Percentiles rank a stretch among this genome's conserved stretches.
These are phyloP conservation scores for Pimephales promelas DNA, from an alignment of 2,113 vertebrate species.

Conservation along the genomic window DNA sequence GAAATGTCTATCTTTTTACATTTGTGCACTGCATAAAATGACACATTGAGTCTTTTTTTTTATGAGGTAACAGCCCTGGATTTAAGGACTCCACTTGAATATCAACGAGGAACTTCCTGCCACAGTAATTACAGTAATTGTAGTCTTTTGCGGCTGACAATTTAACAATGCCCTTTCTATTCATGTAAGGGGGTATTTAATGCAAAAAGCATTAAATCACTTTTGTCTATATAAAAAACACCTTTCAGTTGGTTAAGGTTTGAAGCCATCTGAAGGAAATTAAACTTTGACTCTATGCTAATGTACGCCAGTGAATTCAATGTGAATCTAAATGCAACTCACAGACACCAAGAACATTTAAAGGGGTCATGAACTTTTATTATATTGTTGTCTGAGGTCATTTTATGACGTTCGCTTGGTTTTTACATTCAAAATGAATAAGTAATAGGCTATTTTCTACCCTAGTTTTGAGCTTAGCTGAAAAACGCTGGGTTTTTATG, in stretches of 20 bases:
- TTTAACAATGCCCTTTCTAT: conserved; percentile 25
- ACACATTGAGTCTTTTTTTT: background rate
- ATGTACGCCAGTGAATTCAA: background rate
- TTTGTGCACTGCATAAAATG: background rate
- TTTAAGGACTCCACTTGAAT: background rate
- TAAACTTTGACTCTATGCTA: background rate
- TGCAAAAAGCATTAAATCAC: background rate
- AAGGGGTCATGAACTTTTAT: too few species aligned
- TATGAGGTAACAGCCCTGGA: background rate
- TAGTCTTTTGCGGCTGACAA: conserved; percentile 10
- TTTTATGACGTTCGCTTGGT: too few species aligned
- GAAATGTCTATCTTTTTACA: background rate
- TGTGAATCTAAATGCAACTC: background rate
- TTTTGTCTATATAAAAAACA: conserved; percentile 2
- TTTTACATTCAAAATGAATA: too few species aligned
- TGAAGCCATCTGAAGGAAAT: background rate
- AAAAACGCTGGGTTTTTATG: too few species aligned
- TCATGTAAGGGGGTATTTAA: background rate
- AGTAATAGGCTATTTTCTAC: too few species aligned
- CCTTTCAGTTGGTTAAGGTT: too few species aligned
- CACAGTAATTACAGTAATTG: conserved; percentile 34
- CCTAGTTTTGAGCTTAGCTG: too few species aligned
- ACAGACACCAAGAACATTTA: background rate
- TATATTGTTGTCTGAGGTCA: too few species aligned
- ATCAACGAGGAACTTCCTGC: background rate